Base-by-base conservation (phyloP, 2,797 vertebrate species). In the Pseudochaenichthys georgianus region DNA sequence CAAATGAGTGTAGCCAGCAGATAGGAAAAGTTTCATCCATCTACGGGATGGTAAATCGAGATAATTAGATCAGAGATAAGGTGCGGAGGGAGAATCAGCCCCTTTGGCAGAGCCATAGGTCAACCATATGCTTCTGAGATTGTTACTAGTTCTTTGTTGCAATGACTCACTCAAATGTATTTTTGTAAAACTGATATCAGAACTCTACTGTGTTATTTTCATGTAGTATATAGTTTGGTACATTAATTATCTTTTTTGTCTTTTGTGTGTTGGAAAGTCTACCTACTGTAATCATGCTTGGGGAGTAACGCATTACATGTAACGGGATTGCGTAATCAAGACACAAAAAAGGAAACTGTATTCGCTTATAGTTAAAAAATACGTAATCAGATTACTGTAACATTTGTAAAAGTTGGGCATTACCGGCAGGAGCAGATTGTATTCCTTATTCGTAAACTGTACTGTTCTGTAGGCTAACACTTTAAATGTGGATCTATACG, bases 11-110 rank as follows among this genome's bases (percentile, higher is more conserved):
- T 19, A 41, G 64, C 53, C 21, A 51, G 47, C 64, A 65, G 47
- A 15, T 45, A 41, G 62, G 77, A 13, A 48, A 70, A 78, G 55
- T 38, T 80, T 63, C 75, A 85, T 86, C 77, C 80, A 68, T 83
- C 76, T 73, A 43, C 2, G 2, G 42, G 52, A 78, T 41, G 47
- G 78, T 43, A 76, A 86, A 84, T 84, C 50, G 5, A 78, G 82
- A 86, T 86, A 87, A 87, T 82, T 80, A 83, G 81, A 77, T 66
- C 55, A 64, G 65, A 54, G 75, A 86, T 77, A 70, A 82, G 54
- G 68, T 73, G 72, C 31, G 9, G 73, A 34, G 63, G 51, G 53
- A 70, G 38, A 59, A 46, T 52, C 3, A 6, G 53, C n/a, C 57
- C 55, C 31, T 34, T 17, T 28, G 51, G 67, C 62, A 60, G 59